These are phyloP conservation scores for Montipora foliosa DNA, from an alignment of 64 coral and sea anemone species.

Conservation along the genomic window DNA sequence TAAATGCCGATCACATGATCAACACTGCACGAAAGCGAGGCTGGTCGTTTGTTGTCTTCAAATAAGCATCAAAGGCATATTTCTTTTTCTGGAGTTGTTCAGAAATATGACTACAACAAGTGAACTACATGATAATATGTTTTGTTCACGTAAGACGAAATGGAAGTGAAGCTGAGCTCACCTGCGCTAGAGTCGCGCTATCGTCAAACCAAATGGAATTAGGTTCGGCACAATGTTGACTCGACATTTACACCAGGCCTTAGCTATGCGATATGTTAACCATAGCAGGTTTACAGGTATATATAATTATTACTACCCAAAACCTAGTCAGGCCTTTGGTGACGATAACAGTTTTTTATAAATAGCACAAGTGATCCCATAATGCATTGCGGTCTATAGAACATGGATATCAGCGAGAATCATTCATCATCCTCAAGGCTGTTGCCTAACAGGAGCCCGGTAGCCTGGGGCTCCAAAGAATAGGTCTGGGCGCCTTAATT, in stretches of 20 bases:
- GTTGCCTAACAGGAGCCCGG: no score
- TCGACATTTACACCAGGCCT: constrained; percentile 11
- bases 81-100: no score
- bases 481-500: no score
- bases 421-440: constrained; percentile 7
- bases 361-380: no score
- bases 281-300: constrained; percentile 58
- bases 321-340: constrained; percentile 25
- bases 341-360: constrained; percentile 36
- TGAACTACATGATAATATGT: no score
- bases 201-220: neutral
- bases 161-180: neutral
- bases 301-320: constrained; percentile 9
- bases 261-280: constrained; percentile 51
- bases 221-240: neutral
- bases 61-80: no score
- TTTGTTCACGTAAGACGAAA: no score
- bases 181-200: neutral
- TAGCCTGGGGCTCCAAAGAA: no score
- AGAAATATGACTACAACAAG: no score
- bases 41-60: no score
- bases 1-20: constrained; percentile 11
- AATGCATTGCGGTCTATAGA: neutral
- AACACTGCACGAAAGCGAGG: no score
- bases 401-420: constrained; percentile 59